A percentile compares a stretch with the other conserved stretches of the same genome.
These are phyloP conservation scores for Microtus oregoni DNA, from an alignment of 2,113 vertebrate species.

Conservation along the genomic window DNA sequence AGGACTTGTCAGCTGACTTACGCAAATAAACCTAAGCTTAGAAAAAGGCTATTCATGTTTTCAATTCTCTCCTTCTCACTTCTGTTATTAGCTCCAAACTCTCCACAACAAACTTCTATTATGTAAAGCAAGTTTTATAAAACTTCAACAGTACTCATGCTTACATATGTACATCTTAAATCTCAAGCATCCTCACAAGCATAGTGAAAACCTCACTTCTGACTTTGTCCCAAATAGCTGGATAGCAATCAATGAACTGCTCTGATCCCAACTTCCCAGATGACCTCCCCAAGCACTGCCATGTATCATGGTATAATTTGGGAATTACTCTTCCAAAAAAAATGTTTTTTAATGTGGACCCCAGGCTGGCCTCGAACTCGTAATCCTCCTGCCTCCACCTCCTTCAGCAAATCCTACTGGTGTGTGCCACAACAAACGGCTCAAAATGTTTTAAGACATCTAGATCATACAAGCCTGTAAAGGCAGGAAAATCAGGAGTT, in stretches of 20 bases:
- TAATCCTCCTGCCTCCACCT: too few relatives aligned
- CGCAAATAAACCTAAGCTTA: not conserved
- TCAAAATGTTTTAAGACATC: slow-evolving; percentile 15
- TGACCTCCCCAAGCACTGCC: slow-evolving; percentile 9
- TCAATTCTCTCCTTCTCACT: slow-evolving; percentile 20
- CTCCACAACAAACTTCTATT: slow-evolving; percentile 30
- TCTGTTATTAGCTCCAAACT: slow-evolving; percentile 21
- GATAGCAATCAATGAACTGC: not conserved
- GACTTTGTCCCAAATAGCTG: not conserved
- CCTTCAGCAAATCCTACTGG: too few relatives aligned
- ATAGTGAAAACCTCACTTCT: slow-evolving; percentile 17
- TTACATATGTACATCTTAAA: slow-evolving; percentile 26
- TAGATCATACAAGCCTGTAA: not conserved
- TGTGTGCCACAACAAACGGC: too few relatives aligned
- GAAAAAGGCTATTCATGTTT: slow-evolving; percentile 19
- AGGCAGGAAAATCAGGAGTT: not conserved
- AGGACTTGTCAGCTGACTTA: not conserved
- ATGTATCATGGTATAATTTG: not conserved
- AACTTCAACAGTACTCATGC: slow-evolving; percentile 42
- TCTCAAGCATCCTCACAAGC: slow-evolving; percentile 3
- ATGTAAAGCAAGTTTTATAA: slow-evolving; percentile 20
- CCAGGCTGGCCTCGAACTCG: too few relatives aligned
- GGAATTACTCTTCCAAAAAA: slow-evolving; percentile 44
- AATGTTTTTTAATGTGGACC: too few relatives aligned
- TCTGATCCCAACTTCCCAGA: slow-evolving; percentile 46